Conservation (phyloP, 2,888 invertebrate species). For the Rhimphoctona megacephalus region DNA sequence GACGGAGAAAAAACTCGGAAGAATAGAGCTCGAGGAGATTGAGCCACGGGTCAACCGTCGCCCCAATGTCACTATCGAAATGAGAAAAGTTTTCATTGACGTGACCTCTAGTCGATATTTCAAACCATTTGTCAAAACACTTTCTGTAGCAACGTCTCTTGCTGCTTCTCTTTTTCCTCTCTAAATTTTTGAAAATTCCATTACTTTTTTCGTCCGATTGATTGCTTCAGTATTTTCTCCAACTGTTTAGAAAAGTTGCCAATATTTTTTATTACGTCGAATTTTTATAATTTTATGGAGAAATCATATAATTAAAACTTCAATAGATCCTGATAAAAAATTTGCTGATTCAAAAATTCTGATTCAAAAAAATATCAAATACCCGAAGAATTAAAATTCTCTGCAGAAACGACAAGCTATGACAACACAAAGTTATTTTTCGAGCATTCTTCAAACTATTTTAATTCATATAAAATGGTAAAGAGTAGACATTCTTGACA, state of each 20-base stretch:
- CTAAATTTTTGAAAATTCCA: constrained; percentile 5
- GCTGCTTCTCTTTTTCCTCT: background rate
- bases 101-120: constrained; percentile 41
- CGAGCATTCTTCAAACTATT: background rate
- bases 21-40: constrained; percentile 27
- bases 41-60: constrained; percentile 41
- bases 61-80: constrained; percentile 49
- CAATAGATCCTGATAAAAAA: background rate
- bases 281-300: background rate
- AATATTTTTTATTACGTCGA: too few relatives aligned
- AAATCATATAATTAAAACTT: background rate
- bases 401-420: background rate
- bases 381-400: background rate
- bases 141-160: background rate
- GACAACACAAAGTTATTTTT: background rate
- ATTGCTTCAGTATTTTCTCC: background rate
- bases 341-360: background rate
- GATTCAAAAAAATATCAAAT: background rate
- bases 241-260: background rate
- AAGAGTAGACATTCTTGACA: constrained; percentile 20
- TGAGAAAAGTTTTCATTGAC: constrained; percentile 55
- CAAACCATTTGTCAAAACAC: constrained; percentile 38
- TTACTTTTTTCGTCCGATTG: background rate
- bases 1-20: background rate
- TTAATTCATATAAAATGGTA: background rate